Evolutionary conservation across 2,797 vertebrate species (phyloP).

Genomic region (Smutsia temminckii): DNA sequence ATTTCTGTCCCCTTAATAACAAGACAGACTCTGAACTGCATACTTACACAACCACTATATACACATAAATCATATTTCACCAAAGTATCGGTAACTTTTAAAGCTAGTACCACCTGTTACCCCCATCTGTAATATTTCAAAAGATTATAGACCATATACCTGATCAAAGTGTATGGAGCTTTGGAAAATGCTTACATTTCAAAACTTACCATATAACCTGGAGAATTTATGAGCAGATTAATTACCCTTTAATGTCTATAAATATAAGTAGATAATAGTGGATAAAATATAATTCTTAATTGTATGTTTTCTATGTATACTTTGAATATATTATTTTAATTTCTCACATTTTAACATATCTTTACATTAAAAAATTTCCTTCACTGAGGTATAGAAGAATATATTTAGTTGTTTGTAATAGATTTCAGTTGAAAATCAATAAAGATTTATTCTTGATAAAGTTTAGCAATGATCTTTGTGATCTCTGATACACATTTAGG

Average conservation of each 20-base stretch:
- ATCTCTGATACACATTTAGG: neutral
- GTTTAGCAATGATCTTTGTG: neutral
- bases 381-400: neutral
- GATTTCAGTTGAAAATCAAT: conserved; percentile 2
- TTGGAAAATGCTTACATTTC: neutral
- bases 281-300: neutral
- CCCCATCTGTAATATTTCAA: neutral
- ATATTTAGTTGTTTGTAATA: neutral
- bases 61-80: neutral
- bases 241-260: neutral
- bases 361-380: neutral
- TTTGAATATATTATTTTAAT: neutral
- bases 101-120: neutral
- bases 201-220: neutral
- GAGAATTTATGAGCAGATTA: neutral
- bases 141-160: neutral
- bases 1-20: neutral
- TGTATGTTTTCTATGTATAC: neutral
- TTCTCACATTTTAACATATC: neutral
- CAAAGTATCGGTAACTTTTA: neutral
- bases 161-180: neutral
- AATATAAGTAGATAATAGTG: neutral
- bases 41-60: neutral
- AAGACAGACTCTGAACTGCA: neutral
- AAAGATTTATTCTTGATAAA: neutral